A percentile compares a stretch with the other conserved stretches of the same genome.
phyloP scores from a whole-genome alignment of 2,797 vertebrate species.

The Phaenicophaeus curvirostris region DNA sequence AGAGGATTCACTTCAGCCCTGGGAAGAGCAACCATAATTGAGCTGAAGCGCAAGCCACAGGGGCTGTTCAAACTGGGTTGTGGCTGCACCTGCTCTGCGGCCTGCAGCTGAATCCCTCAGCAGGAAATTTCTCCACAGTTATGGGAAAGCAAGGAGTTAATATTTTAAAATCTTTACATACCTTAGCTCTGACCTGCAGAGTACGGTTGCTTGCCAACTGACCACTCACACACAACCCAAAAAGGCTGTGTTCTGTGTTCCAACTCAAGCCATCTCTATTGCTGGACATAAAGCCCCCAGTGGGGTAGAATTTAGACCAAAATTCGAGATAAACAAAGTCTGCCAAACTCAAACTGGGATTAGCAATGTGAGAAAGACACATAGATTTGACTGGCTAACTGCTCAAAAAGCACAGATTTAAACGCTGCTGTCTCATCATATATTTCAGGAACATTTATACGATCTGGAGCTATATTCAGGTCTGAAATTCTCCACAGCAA shows the following conservation, averaged over 20 bases:
- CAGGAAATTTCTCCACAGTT: neutral
- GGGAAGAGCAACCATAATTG: neutral
- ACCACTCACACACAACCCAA: neutral
- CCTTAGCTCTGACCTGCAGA: neutral
- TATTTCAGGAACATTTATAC: neutral
- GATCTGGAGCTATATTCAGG: accelerated
- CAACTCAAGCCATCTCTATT: neutral
- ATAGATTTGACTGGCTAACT: neutral
- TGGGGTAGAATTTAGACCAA: accelerated
- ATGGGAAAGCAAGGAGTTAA: neutral
- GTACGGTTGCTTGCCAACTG: neutral
- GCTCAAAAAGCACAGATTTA: neutral
- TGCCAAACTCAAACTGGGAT: neutral
- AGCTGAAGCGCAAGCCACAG: neutral
- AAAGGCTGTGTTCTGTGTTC: neutral
- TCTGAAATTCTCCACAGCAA: neutral
- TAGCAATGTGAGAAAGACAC: neutral
- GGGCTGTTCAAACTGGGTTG: neutral
- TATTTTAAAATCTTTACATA: neutral
- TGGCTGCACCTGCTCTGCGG: accelerated
- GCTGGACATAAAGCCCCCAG: neutral
- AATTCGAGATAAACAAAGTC: neutral
- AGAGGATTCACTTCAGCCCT: neutral
- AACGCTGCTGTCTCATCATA: neutral
- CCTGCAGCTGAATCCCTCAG: neutral